phyloP scores from a whole-genome alignment of 2,113 vertebrate species.

The Oreochromis tanganicae region DNA sequence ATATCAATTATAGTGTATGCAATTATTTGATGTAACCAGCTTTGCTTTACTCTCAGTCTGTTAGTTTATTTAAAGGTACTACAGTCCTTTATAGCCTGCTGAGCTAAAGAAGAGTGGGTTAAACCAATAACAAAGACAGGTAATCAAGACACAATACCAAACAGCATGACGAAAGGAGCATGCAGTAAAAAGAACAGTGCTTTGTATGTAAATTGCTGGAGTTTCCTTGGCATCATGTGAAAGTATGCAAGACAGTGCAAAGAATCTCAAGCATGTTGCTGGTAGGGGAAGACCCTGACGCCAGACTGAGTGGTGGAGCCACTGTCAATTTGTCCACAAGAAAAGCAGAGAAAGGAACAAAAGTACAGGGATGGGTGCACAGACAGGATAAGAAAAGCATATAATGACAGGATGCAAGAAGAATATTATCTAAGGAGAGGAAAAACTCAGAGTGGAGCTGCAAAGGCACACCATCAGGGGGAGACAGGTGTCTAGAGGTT shows the following conservation, averaged over 20 bases:
- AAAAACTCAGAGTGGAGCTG: background rate
- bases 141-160: conserved; percentile 15
- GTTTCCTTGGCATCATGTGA: conserved; percentile 55
- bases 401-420: background rate
- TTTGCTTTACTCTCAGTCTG: background rate
- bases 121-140: conserved; percentile 44
- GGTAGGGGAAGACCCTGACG: conserved; percentile 36
- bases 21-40: background rate
- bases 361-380: background rate
- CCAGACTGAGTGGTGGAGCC: conserved; percentile 50
- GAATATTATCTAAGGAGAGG: background rate
- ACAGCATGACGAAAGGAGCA: conserved; percentile 31
- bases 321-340: conserved; percentile 44
- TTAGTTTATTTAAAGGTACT: background rate
- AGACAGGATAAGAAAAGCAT: conserved; percentile 2
- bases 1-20: background rate
- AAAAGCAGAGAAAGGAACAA: conserved; percentile 1
- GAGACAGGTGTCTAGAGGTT: conserved; percentile 66
- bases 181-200: conserved; percentile 29
- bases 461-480: conserved; percentile 2
- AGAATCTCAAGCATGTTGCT: conserved; percentile 58
- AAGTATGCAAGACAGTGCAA: conserved; percentile 50
- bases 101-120: conserved; percentile 7
- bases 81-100: conserved; percentile 2
- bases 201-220: conserved; percentile 50